Conservation (phyloP, 2,113 vertebrate genomes). For the Danionella cerebrum region DNA sequence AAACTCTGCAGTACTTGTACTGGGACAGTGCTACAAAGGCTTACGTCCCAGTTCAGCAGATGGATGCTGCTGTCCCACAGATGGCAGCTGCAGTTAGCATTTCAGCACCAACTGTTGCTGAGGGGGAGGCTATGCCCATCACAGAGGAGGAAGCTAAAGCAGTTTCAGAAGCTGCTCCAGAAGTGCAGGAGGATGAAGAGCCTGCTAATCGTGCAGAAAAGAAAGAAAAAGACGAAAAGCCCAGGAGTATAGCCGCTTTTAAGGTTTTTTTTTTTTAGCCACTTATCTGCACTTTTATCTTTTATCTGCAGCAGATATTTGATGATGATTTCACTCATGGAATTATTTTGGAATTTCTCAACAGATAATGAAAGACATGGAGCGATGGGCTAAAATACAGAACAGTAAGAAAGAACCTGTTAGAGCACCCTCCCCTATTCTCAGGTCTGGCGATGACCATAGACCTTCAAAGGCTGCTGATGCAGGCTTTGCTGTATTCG, state of each 20-base stretch:
- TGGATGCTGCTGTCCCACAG: conserved; percentile 21
- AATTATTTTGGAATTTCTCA: background rate
- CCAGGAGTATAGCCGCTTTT: conserved; percentile 65
- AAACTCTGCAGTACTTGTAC: conserved; percentile 72
- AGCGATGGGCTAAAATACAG: conserved; percentile 76
- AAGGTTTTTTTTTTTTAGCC: no score
- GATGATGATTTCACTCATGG: background rate
- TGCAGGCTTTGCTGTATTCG: conserved; percentile 69
- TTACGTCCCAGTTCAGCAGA: conserved; percentile 68
- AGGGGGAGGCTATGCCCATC: background rate
- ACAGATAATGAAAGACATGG: conserved; percentile 79
- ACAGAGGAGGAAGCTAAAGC: conserved; percentile 15
- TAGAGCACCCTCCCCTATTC: conserved; percentile 56
- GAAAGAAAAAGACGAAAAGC: conserved; percentile 69
- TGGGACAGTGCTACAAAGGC: conserved; percentile 64
- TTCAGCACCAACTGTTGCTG: background rate
- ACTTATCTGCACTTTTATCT: background rate
- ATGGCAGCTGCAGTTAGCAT: background rate
- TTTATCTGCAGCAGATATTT: background rate
- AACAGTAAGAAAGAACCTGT: conserved; percentile 70
- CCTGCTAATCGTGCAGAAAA: conserved; percentile 39
- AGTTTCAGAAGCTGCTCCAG: conserved; percentile 9
- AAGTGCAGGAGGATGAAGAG: conserved; percentile 61
- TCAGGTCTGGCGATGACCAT: conserved; percentile 56
- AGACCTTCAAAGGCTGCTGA: conserved; percentile 69